Percentiles rank a stretch among this genome's conserved stretches.
Evolutionary conservation across 2,888 invertebrate genomes (phyloP).

Genomic region (Hybos culiciformis): DNA sequence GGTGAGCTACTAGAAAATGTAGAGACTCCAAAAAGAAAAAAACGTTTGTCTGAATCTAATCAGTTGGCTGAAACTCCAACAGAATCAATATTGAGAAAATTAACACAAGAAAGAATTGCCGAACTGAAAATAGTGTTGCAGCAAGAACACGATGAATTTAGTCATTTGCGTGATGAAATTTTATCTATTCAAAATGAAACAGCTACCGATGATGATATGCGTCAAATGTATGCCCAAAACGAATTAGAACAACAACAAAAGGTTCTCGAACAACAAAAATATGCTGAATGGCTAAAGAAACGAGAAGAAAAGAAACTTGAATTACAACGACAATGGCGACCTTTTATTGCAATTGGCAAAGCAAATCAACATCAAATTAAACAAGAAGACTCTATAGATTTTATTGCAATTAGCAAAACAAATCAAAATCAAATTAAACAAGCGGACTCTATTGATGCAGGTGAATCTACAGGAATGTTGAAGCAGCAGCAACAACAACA

Average conservation of each 20-base stretch:
- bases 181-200: constrained; percentile 37
- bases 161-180: constrained; percentile 49
- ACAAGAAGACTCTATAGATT: no score
- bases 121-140: constrained; percentile 60
- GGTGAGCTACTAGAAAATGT: constrained; percentile 65
- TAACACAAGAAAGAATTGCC: constrained; percentile 62
- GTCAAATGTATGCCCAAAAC: constrained; percentile 59
- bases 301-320: constrained; percentile 51
- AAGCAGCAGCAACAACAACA: constrained; percentile 1
- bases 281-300: constrained; percentile 43
- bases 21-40: constrained; percentile 75
- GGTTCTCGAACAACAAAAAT: constrained; percentile 50
- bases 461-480: not conserved
- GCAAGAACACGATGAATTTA: constrained; percentile 60
- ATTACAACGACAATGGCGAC: constrained; percentile 46
- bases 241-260: constrained; percentile 57
- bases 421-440: not conserved
- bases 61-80: constrained; percentile 51
- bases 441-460: constrained; percentile 32
- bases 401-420: no score
- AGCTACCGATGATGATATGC: constrained; percentile 56
- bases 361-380: no score
- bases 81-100: constrained; percentile 60
- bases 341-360: not conserved
- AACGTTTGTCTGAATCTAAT: constrained; percentile 39